Evolutionary conservation across 2,888 invertebrate genomes (phyloP).

Genomic region (Protula sp.): DNA sequence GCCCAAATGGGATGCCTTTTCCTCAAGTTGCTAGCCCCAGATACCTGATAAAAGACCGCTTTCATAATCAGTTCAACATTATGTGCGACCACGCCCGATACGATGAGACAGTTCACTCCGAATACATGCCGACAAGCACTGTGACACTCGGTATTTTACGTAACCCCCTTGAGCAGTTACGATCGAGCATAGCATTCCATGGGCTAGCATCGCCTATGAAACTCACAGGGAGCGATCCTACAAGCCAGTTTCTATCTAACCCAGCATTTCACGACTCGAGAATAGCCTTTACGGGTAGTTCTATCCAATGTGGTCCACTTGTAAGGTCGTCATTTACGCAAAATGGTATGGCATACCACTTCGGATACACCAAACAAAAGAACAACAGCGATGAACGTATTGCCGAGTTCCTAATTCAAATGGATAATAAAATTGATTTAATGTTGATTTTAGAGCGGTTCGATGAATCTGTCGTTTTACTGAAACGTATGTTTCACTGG

Average conservation of each 20-base stretch:
- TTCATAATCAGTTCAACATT: background rate
- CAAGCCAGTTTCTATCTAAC: background rate
- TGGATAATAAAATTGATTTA: background rate
- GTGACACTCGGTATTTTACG: background rate
- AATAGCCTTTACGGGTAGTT: background rate
- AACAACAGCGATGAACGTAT: background rate
- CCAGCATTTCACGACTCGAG: background rate
- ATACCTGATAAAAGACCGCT: background rate
- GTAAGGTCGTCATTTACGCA: background rate
- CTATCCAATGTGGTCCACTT: background rate
- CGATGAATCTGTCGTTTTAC: background rate
- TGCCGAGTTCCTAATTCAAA: background rate
- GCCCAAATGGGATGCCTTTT: background rate
- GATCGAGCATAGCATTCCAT: background rate
- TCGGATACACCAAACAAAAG: background rate
- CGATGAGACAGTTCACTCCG: background rate
- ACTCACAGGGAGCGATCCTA: background rate
- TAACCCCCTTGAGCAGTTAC: background rate
- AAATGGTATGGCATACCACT: background rate
- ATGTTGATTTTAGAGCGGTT: background rate
- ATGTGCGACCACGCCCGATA: background rate
- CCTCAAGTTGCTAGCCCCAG: background rate
- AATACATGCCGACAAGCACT: background rate
- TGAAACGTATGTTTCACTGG: background rate
- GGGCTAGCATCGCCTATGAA: background rate